Evolutionary conservation across 2,113 vertebrate species (phyloP).

Genomic region (Serinus canaria): DNA sequence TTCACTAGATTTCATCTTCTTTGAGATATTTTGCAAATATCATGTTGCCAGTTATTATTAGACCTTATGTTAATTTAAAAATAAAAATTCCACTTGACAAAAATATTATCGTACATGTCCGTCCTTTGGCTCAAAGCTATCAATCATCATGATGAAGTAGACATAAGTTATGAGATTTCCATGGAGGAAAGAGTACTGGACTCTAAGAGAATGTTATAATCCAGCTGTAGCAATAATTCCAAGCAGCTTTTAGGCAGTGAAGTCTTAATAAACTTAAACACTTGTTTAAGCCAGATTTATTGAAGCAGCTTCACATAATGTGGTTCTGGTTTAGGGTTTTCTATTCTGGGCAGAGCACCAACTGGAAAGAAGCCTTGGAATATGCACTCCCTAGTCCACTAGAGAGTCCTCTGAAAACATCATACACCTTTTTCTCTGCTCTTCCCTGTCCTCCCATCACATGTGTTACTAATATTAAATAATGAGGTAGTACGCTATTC

Average conservation of each 20-base stretch:
- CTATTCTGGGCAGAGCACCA: conserved; percentile 46
- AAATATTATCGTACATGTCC: neutral
- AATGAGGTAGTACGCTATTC: neutral
- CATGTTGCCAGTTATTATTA: conserved; percentile 33
- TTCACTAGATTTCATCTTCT: conserved; percentile 2
- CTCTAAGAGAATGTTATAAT: conserved; percentile 31
- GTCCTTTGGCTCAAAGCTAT: neutral
- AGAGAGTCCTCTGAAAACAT: neutral
- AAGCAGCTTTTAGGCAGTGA: conserved; percentile 31
- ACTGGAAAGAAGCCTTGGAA: conserved; percentile 42
- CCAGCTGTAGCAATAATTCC: conserved; percentile 59
- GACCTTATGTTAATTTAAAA: conserved; percentile 15
- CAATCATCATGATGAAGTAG: neutral
- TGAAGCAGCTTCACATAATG: conserved; percentile 22
- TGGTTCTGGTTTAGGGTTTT: conserved; percentile 34
- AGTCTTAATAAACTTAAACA: conserved; percentile 63
- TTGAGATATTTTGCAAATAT: conserved; percentile 36
- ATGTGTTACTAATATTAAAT: neutral
- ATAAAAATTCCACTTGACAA: conserved; percentile 35
- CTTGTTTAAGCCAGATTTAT: conserved; percentile 56
- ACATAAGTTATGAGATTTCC: conserved; percentile 56
- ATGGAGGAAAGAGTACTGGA: conserved; percentile 23
- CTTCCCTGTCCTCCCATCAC: neutral
- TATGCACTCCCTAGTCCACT: neutral
- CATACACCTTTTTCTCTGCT: neutral